Base-by-base conservation (phyloP, 1,140 invertebrate genomes). In the Drosophila sturtevanti region DNA sequence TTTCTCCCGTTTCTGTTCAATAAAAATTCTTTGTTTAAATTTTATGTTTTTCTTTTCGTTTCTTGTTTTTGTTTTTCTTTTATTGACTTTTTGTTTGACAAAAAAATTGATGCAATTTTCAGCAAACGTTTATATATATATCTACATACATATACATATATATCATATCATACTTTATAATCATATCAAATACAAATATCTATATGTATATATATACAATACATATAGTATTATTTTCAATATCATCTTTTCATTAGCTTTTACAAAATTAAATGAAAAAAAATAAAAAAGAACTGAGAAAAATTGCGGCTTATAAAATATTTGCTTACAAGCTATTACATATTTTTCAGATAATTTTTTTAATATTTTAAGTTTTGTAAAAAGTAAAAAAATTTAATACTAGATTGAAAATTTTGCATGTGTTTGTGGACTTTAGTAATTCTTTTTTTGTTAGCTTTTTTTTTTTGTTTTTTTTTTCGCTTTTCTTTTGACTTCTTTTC, bases 21-120 rank as follows among this genome's bases (percentile, higher is more conserved):
- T 16, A 4, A 56, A 35, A 27, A 16, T 2, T 55, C 10, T 34
- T 16, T 56, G 54, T 34, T 27, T 34, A n/a, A 27, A 16, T 27
- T 51, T 58, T 16, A 9, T 41, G n/a, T 35, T 44, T 44, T 51
- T 61, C 37, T 55, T 18, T 74, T 31, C 21, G 27, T 68, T 56
- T 41, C 63, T 70, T 18, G 56, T 48, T 70, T 18, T 55, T 48
- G 61, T 62, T 60, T 44, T 75, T 38, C 61, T 58, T 70, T 76
- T 72, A 59, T 75, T 85, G 61, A 77, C 51, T 85, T 61, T 76
- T 70, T 69, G 75, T 77, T 72, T 79, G 79, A 61, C 68, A 67
- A 90, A 89, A 89, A 90, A 90, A 90, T 90, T 90, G 87, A 90
- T 90, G 58, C 87, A 90, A 90, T 90, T 87, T 86, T 69, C 63